phyloP scores from a whole-genome alignment of 2,888 invertebrate species.

The Lutraria lutraria region DNA sequence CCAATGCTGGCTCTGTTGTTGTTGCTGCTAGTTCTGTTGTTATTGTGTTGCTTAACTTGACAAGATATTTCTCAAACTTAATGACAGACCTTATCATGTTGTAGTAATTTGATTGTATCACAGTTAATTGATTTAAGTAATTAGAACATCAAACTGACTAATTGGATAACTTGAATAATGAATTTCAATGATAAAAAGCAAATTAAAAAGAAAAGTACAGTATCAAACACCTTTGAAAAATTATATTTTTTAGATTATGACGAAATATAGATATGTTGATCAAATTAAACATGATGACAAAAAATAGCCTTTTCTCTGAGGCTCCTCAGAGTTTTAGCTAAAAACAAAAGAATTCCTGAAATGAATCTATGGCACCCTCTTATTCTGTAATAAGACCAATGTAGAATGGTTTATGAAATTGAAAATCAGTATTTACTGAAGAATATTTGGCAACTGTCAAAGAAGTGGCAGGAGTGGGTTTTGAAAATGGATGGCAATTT shows the following conservation, averaged over 20 bases:
- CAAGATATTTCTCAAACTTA: not conserved
- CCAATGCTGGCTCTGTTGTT: not conserved
- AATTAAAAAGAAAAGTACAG: no score
- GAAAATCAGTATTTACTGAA: slow-evolving; percentile 13
- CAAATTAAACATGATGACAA: no score
- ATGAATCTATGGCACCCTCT: not conserved
- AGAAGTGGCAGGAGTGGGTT: slow-evolving; percentile 8
- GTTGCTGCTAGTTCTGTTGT: not conserved
- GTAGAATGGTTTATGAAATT: not conserved
- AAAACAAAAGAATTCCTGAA: not conserved
- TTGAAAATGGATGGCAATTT: slow-evolving; percentile 21
- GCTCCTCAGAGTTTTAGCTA: not conserved
- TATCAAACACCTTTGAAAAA: no score
- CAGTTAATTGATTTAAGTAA: no score
- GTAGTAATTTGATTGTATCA: no score
- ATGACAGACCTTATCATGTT: not conserved
- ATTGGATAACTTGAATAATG: no score
- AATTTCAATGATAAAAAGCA: no score
- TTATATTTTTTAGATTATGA: not conserved
- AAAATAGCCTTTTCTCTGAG: not conserved
- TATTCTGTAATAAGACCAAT: not conserved
- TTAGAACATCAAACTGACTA: no score
- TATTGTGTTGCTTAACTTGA: not conserved
- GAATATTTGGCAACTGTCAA: slow-evolving; percentile 28
- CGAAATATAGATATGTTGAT: not conserved